Percentiles rank a stretch among this genome's conserved stretches.
phyloP scores from a whole-genome alignment of 2,888 invertebrate genomes.

The Nomada ferruginata region DNA sequence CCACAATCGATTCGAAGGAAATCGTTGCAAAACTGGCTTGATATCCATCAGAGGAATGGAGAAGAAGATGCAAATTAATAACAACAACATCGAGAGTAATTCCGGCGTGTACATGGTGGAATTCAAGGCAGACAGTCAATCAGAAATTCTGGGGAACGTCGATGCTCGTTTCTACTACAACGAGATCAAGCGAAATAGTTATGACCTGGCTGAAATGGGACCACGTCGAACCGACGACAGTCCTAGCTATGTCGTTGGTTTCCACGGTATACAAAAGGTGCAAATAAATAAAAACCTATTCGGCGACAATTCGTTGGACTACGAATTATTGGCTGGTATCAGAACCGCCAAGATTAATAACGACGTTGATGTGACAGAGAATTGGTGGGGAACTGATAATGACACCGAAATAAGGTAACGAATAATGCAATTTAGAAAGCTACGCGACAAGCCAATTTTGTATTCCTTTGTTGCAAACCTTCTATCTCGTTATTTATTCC shows the following conservation, averaged over 20 bases:
- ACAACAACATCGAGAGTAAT: conserved; percentile 92
- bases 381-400: conserved; percentile 97
- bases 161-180: conserved; percentile 92
- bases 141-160: conserved; percentile 95
- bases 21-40: conserved; percentile 92
- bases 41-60: conserved; percentile 97
- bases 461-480: no score
- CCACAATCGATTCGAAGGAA: conserved; percentile 93
- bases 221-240: conserved; percentile 81
- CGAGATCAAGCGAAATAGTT: conserved; percentile 90
- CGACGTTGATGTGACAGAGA: conserved; percentile 94
- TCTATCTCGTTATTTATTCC: background rate
- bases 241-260: conserved; percentile 94
- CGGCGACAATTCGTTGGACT: conserved; percentile 92
- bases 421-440: background rate
- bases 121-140: conserved; percentile 95
- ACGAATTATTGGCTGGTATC: conserved; percentile 96
- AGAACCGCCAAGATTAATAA: conserved; percentile 95
- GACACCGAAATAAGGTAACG: conserved; percentile 88
- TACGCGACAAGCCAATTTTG: background rate
- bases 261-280: conserved; percentile 97
- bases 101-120: conserved; percentile 93
- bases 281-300: conserved; percentile 95
- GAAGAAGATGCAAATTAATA: conserved; percentile 94
- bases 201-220: conserved; percentile 81